Conservation (phyloP, 2,888 invertebrate genomes). For the Oligia strigilis region DNA sequence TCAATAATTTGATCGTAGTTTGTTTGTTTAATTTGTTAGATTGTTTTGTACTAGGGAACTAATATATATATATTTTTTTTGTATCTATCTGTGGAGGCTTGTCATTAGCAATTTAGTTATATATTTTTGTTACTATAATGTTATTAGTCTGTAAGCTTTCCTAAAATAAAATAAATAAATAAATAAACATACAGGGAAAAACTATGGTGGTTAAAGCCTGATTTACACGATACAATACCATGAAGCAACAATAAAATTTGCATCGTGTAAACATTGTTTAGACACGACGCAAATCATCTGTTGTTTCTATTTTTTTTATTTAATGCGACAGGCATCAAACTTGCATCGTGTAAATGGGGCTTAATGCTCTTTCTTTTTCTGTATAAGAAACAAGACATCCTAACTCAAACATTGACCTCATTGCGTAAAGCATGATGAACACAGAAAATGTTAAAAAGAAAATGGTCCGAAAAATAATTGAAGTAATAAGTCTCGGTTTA, state of each 20-base stretch:
- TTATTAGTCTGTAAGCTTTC: too few relatives aligned
- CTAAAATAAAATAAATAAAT: too few relatives aligned
- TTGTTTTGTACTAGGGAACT: too few relatives aligned
- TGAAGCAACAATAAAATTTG: neutral
- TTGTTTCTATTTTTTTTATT: neutral
- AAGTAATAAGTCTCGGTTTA: constrained; percentile 55
- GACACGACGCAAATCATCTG: neutral
- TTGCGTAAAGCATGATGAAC: constrained; percentile 35
- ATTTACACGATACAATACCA: neutral
- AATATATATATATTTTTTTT: too few relatives aligned
- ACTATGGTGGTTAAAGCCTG: too few relatives aligned
- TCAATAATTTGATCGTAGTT: too few relatives aligned
- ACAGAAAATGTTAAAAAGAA: constrained; percentile 22
- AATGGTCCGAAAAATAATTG: constrained; percentile 40
- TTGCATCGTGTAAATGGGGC: neutral
- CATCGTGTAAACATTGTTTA: neutral
- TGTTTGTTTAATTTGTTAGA: too few relatives aligned
- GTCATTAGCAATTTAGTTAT: too few relatives aligned
- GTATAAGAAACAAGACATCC: neutral
- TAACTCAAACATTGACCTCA: constrained; percentile 7
- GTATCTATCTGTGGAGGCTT: too few relatives aligned
- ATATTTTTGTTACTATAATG: too few relatives aligned
- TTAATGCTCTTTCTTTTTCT: neutral
- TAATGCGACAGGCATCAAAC: neutral
- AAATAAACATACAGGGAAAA: neutral